Percentiles rank a stretch among this genome's conserved stretches.
These are phyloP conservation scores for Nixonia krombeini DNA, from an alignment of 1,140 invertebrate genomes.

Conservation along the genomic window DNA sequence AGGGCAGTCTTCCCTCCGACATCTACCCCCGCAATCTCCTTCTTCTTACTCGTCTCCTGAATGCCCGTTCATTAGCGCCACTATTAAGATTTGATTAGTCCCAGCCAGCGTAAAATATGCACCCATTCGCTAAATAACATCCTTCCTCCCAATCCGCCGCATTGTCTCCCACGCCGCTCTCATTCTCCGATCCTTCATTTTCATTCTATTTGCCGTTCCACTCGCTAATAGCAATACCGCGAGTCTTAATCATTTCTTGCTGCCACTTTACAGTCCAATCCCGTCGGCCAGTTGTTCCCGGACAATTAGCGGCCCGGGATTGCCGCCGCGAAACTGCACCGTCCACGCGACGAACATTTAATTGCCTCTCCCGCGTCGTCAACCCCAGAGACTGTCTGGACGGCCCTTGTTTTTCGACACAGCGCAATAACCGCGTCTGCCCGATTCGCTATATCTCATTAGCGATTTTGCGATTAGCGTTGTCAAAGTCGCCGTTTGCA, in stretches of 20 bases:
- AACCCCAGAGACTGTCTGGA: no score
- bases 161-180: constrained; percentile 12
- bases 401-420: no score
- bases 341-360: no score
- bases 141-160: constrained; percentile 22
- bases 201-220: constrained; percentile 19
- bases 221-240: constrained; percentile 10
- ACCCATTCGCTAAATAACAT: constrained; percentile 60
- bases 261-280: constrained; percentile 15
- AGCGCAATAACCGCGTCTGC: constrained; percentile 49
- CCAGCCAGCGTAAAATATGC: constrained; percentile 54
- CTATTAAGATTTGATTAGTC: constrained; percentile 69
- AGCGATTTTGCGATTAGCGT: constrained; percentile 49
- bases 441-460: constrained; percentile 51
- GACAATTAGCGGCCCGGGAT: no score
- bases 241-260: constrained; percentile 21
- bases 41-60: constrained; percentile 36
- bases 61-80: constrained; percentile 67
- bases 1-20: constrained; percentile 30
- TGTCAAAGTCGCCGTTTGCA: constrained; percentile 47
- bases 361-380: no score
- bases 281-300: no score
- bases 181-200: constrained; percentile 2
- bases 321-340: no score
- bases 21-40: constrained; percentile 17